Conservation (phyloP, 2,797 vertebrate genomes). For the Crenichthys baileyi region DNA sequence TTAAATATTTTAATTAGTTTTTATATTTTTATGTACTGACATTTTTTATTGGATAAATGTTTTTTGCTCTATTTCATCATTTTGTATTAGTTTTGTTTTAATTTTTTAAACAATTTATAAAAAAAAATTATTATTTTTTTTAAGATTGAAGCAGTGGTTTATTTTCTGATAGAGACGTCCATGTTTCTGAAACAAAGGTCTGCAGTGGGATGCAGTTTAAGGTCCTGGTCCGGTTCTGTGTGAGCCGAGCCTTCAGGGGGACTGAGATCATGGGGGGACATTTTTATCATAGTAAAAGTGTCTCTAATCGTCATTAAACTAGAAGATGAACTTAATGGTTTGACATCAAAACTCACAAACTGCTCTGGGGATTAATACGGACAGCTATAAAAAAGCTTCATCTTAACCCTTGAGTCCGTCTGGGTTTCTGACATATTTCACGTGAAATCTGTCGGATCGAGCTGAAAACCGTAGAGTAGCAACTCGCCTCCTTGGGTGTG, state of each 20-base stretch:
- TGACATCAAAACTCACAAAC: background rate
- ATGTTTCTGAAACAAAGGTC: background rate
- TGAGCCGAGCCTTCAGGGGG: no score
- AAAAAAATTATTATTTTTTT: no score
- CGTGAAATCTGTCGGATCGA: background rate
- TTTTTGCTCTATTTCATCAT: no score
- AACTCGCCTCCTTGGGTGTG: background rate
- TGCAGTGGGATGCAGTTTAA: background rate
- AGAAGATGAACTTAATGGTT: background rate
- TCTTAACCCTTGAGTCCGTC: no score
- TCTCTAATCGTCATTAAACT: background rate
- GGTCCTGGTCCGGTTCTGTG: no score
- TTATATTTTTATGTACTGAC: no score
- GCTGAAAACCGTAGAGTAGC: background rate
- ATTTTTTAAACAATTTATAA: no score
- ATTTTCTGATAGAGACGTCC: background rate
- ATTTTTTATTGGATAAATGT: no score
- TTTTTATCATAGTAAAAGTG: background rate
- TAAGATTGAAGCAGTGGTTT: background rate
- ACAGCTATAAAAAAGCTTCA: background rate
- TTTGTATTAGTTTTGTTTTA: no score
- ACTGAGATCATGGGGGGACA: background rate
- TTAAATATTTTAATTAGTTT: no score
- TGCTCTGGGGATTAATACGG: background rate
- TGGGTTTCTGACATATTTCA: background rate